These are phyloP conservation scores for Archocentrus centrarchus DNA, from an alignment of 2,113 vertebrate genomes.

Conservation along the genomic window DNA sequence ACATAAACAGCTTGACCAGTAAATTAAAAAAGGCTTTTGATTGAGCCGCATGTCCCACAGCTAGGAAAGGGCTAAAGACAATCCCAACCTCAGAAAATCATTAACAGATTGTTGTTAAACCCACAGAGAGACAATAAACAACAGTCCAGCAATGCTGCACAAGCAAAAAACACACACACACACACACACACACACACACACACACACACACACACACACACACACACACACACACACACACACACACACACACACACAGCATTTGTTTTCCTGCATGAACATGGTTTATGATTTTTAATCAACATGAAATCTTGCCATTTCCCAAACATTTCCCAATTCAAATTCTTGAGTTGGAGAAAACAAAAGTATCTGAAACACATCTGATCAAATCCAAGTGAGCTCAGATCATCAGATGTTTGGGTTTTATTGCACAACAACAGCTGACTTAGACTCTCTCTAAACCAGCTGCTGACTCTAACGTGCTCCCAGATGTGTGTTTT, in stretches of 20 bases:
- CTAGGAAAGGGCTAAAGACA: neutral
- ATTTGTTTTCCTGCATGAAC: too few relatives aligned
- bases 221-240: neutral
- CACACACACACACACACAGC: neutral
- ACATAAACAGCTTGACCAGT: neutral
- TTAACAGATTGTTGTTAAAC: conserved; percentile 9
- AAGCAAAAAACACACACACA: neutral
- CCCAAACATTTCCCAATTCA: neutral
- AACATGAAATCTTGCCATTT: neutral
- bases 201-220: neutral
- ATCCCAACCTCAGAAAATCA: conserved; percentile 5
- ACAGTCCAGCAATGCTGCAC: neutral
- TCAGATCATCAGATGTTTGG: neutral
- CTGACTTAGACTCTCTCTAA: neutral
- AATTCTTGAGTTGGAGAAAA: neutral
- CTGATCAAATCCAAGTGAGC: neutral
- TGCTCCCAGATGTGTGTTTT: neutral
- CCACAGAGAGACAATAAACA: conserved; percentile 4
- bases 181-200: neutral
- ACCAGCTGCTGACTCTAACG: neutral
- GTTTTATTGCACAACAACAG: conserved; percentile 10
- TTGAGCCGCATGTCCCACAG: neutral
- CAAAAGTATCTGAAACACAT: neutral
- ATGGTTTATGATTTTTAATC: neutral
- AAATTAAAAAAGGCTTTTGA: neutral